Evolutionary conservation across 2,888 invertebrate species (phyloP).

Genomic region (Branchellion lobata): DNA sequence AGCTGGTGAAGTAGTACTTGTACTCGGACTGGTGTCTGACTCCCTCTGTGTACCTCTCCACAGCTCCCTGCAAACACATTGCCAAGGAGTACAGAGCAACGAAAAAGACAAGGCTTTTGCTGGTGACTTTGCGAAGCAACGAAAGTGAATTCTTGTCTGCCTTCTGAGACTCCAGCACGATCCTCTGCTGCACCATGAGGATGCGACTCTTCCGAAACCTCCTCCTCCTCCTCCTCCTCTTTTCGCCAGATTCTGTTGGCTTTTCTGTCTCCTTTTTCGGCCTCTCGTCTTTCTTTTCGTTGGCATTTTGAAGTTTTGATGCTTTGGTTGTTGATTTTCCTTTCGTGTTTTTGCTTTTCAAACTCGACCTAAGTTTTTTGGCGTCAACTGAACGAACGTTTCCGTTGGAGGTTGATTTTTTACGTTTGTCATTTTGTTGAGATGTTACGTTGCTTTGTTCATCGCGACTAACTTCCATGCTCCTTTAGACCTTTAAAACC

Average conservation of each 20-base stretch:
- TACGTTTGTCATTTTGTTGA: too few species aligned
- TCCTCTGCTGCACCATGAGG: neutral
- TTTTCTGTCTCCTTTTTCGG: neutral
- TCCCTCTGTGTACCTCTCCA: constrained; percentile 38
- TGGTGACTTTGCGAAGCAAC: constrained; percentile 25
- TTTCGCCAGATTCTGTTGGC: neutral
- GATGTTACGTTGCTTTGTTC: too few species aligned
- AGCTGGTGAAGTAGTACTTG: constrained; percentile 35
- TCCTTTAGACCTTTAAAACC: too few species aligned
- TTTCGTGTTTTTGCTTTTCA: neutral
- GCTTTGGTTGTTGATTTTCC: neutral
- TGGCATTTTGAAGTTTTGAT: neutral
- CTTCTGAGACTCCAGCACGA: neutral
- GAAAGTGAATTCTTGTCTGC: constrained; percentile 20
- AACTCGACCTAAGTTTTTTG: neutral
- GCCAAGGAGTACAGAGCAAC: constrained; percentile 38
- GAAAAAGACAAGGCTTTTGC: constrained; percentile 32
- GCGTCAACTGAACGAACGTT: too few species aligned
- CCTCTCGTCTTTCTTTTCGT: neutral
- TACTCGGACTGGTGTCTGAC: constrained; percentile 31
- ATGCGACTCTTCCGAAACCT: neutral
- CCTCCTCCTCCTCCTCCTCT: neutral
- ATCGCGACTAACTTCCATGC: too few species aligned
- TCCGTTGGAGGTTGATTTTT: too few species aligned
- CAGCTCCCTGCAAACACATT: constrained; percentile 38